These are phyloP conservation scores for Gari tellinella DNA, from an alignment of 2,888 invertebrate species.

Conservation along the genomic window DNA sequence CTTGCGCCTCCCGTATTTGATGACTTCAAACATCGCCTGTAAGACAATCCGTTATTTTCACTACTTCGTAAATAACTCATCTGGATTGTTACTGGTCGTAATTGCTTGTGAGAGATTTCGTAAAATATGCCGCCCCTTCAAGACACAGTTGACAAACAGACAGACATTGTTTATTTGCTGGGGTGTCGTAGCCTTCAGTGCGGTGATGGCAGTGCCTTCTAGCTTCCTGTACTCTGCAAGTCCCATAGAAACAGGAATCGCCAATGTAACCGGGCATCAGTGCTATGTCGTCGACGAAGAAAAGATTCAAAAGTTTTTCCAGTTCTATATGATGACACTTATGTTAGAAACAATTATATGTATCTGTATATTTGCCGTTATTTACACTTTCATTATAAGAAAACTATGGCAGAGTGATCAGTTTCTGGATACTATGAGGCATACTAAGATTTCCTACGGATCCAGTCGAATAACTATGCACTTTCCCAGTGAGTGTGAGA, in stretches of 20 bases:
- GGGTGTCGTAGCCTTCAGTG: conserved; percentile 37
- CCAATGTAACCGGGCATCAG: conserved; percentile 46
- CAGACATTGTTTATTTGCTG: conserved; percentile 43
- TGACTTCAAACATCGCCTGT: conserved; percentile 54
- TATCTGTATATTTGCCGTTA: conserved; percentile 31
- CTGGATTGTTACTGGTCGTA: conserved; percentile 58
- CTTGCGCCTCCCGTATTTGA: conserved; percentile 62
- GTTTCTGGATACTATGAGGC: conserved; percentile 45
- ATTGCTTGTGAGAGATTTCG: conserved; percentile 61
- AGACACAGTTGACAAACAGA: conserved; percentile 48
- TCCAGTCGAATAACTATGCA: too few species aligned
- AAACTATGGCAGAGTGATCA: conserved; percentile 47
- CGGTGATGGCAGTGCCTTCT: conserved; percentile 37
- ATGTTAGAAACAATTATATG: conserved; percentile 39
- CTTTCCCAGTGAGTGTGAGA: too few species aligned
- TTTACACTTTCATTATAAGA: conserved; percentile 49
- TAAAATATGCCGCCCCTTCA: conserved; percentile 63
- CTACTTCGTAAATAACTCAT: conserved; percentile 60
- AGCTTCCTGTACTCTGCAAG: conserved; percentile 35
- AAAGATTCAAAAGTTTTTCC: conserved; percentile 17
- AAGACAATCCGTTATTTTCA: conserved; percentile 45
- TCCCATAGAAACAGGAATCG: conserved; percentile 42
- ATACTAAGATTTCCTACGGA: conserved; percentile 10
- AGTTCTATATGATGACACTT: conserved; percentile 23
- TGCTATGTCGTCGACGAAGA: conserved; percentile 43